Evolutionary conservation across 2,797 vertebrate species (phyloP), one percentile per base, ranked within the genome.

Genomic region (Trachurus trachurus): DNA sequence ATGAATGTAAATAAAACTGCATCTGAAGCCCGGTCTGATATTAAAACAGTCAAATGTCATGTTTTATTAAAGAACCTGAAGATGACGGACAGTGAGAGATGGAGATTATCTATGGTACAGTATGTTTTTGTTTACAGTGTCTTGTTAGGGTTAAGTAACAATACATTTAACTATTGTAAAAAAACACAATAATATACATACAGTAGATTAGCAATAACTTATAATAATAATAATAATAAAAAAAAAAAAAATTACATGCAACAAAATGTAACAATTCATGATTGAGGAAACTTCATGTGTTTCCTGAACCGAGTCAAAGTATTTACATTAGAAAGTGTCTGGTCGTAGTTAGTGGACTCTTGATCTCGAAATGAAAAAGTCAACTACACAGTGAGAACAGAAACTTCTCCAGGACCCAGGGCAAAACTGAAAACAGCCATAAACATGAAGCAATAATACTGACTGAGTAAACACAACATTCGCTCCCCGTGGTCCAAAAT

Each of bases 201-300:
- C 47, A 17, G 49, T 2, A 57, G 4, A 64, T 31, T 42, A 44
- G 68, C 39, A 85, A 85, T 87, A 81, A 86, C 16, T 81, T 83
- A 74, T 5, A 6, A 71, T 59, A 65, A 67, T 26, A 26, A 74
- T 5, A 6, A 71, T 59, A 65, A 67, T 26, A 26, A n/a, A n/a
- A n/a, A n/a, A 82, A 52, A 52, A 52, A 80, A 61, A 56, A 29
- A 76, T 50, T 61, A 65, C 73, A 73, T 65, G 71, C 71, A 57
- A 39, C 52, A 69, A 59, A 57, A 44, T 62, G 0, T 40, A 75
- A 76, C 56, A 47, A 1, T 21, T 59, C 19, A 61, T 47, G 72
- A 53, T 29, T 16, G 21, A 11, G n/a, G 49, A 4, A 49, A n/a
- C 19, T 49, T 49, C 17, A 49, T 11, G n/a, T 21, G n/a, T 9